Conservation (phyloP, 1,140 invertebrate genomes). For the Scaptomyza pallida region DNA sequence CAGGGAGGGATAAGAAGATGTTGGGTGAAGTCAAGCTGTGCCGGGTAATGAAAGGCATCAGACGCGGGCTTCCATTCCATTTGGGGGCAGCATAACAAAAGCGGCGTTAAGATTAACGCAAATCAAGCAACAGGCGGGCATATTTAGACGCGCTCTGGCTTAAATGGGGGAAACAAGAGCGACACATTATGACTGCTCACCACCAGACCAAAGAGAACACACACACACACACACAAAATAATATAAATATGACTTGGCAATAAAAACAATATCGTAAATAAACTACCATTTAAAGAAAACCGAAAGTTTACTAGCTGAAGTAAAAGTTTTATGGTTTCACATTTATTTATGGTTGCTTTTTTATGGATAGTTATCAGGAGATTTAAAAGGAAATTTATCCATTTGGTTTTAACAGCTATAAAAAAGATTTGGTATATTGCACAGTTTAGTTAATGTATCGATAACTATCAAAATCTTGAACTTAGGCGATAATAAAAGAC, state of each 20-base stretch:
- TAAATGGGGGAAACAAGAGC: slow-evolving; percentile 22
- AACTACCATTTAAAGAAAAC: background rate
- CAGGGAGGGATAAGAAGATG: background rate
- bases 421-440: background rate
- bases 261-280: background rate
- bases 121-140: slow-evolving; percentile 44
- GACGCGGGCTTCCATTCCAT: slow-evolving; percentile 37
- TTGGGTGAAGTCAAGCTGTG: slow-evolving; percentile 47
- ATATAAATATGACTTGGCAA: background rate
- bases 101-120: slow-evolving; percentile 60
- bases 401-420: no score
- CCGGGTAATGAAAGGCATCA: slow-evolving; percentile 47
- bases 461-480: background rate
- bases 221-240: no score
- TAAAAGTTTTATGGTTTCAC: background rate
- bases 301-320: background rate
- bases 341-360: background rate
- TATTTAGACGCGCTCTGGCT: slow-evolving; percentile 30
- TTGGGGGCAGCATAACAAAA: slow-evolving; percentile 37
- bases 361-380: background rate
- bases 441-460: background rate
- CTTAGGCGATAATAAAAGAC: no score
- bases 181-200: slow-evolving; percentile 25
- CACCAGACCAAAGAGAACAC: background rate
- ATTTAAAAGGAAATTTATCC: background rate